Percentiles rank a stretch among this genome's conserved stretches.
Evolutionary conservation across 2,888 invertebrate species (phyloP).

Genomic region (Brenthis daphne): DNA sequence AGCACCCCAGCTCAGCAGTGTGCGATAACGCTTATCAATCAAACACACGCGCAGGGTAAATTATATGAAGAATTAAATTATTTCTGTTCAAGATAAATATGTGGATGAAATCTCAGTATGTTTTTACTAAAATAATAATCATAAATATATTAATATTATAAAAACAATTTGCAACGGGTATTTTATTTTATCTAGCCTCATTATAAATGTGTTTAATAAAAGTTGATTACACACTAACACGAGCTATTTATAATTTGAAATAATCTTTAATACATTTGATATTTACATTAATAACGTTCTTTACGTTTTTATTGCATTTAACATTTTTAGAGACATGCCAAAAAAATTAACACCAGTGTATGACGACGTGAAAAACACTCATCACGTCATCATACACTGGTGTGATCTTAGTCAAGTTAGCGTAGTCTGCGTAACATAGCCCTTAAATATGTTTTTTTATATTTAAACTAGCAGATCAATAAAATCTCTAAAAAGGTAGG

Average conservation of each 20-base stretch:
- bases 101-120: background rate
- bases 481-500: no score
- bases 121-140: background rate
- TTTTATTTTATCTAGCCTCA: conserved; percentile 1
- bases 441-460: no score
- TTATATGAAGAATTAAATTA: conserved; percentile 4
- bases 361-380: no score
- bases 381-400: no score
- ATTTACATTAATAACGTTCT: background rate
- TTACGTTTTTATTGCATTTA: background rate
- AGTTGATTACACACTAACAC: conserved; percentile 10
- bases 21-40: conserved; percentile 41
- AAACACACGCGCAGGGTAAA: conserved; percentile 35
- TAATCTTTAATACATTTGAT: background rate
- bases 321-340: no score
- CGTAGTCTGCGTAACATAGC: no score
- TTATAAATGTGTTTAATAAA: background rate
- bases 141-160: background rate
- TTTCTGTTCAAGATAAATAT: background rate
- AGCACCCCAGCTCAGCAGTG: conserved; percentile 19
- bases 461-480: no score
- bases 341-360: no score
- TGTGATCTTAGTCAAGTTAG: no score
- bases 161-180: background rate
- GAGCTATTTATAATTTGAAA: background rate